Conservation (phyloP, 2,113 vertebrate species). For the Xenus cinereus region DNA sequence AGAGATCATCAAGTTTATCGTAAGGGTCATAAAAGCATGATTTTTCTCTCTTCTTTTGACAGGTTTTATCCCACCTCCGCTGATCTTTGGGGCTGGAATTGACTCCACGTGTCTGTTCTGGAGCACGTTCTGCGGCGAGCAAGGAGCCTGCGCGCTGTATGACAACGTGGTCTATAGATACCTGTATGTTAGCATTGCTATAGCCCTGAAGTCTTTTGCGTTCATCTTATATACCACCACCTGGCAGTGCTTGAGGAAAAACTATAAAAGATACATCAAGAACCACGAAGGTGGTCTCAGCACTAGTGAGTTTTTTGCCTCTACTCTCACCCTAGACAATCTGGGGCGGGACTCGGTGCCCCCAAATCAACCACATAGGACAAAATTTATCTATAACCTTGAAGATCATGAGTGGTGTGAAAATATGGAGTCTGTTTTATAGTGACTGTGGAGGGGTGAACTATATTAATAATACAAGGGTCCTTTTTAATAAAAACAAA, state of each 20-base stretch:
- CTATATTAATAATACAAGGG: slow-evolving; percentile 56
- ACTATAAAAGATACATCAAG: slow-evolving; percentile 97
- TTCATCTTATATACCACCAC: slow-evolving; percentile 94
- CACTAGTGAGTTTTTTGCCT: slow-evolving; percentile 91
- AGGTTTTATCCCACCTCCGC: slow-evolving; percentile 98
- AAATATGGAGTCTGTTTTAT: slow-evolving; percentile 99
- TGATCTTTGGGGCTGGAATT: slow-evolving; percentile 96
- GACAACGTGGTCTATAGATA: slow-evolving; percentile 91
- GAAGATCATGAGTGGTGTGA: slow-evolving; percentile 97
- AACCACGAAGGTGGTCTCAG: slow-evolving; percentile 87
- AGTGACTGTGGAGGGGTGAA: slow-evolving; percentile 72
- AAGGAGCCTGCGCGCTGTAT: slow-evolving; percentile 90
- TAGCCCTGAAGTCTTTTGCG: slow-evolving; percentile 90
- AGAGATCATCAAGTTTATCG: neutral
- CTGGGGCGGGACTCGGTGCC: slow-evolving; percentile 83
- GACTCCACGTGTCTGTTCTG: slow-evolving; percentile 98
- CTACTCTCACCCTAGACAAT: slow-evolving; percentile 88
- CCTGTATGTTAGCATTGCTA: slow-evolving; percentile 94
- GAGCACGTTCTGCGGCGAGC: slow-evolving; percentile 90
- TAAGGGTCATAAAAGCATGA: neutral
- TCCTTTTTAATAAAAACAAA: slow-evolving; percentile 73
- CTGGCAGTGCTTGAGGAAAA: slow-evolving; percentile 93
- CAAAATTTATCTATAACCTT: slow-evolving; percentile 98
- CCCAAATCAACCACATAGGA: slow-evolving; percentile 84
- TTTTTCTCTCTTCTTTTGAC: slow-evolving; percentile 14